Percentiles rank a stretch among this genome's conserved stretches.
phyloP scores from a whole-genome alignment of 2,797 vertebrate species.

The Neomorphus geoffroyi region DNA sequence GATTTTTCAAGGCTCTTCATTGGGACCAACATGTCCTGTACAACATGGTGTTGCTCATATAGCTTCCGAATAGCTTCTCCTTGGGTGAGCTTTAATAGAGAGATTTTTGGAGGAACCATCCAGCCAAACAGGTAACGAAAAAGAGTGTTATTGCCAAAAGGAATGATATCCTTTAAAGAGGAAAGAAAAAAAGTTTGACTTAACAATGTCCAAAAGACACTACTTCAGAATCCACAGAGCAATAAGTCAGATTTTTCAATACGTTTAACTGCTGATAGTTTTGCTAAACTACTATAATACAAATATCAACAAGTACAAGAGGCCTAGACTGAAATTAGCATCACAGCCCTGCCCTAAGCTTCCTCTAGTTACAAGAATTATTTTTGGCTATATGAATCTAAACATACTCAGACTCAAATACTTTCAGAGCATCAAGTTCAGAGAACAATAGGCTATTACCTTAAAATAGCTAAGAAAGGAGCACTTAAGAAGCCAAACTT shows the following conservation, averaged over 20 bases:
- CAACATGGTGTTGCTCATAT: slow-evolving; percentile 95
- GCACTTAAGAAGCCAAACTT: not conserved
- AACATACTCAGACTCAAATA: not conserved
- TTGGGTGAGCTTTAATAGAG: slow-evolving; percentile 95
- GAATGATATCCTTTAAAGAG: slow-evolving; percentile 90
- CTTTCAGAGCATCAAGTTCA: not conserved
- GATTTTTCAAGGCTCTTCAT: slow-evolving; percentile 87
- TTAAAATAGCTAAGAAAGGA: not conserved
- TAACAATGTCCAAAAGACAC: not conserved
- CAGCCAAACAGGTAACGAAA: slow-evolving; percentile 96
- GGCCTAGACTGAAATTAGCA: not conserved
- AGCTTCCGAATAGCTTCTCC: slow-evolving; percentile 93
- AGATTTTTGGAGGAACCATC: slow-evolving; percentile 99
- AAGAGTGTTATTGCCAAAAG: slow-evolving; percentile 92
- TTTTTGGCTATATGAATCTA: not conserved
- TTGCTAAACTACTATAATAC: not conserved
- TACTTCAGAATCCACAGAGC: not conserved
- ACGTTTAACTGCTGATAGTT: not conserved
- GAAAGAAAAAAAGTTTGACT: not conserved
- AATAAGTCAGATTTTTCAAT: not conserved
- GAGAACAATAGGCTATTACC: not conserved
- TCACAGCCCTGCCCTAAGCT: not conserved
- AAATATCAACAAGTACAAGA: not conserved
- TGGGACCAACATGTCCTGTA: slow-evolving; percentile 98
- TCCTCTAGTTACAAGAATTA: not conserved